Evolutionary conservation across 2,113 vertebrate genomes (phyloP), one percentile per base, ranked within the genome.

Genomic region (Erpornis zantholeuca): DNA sequence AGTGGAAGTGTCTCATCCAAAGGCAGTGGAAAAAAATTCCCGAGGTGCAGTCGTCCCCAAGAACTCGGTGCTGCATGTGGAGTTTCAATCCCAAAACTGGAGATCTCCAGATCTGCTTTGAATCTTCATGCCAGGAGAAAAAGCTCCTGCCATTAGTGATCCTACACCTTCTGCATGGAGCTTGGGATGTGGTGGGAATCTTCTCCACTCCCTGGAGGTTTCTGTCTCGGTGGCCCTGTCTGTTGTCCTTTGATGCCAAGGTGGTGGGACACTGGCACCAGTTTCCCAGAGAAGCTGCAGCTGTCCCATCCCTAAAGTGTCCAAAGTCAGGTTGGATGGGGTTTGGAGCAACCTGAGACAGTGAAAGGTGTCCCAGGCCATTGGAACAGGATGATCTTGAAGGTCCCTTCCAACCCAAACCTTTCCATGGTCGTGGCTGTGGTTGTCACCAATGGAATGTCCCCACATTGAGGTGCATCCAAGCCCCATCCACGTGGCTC

Each of bases 1-100:
- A 0, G 3, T 2, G 16, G 9, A 2, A 23, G 12, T 0, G 0
- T 42, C 1, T 0, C 42, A 18, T 52, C 59, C 53, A 10, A 42
- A 78, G 38, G 44, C 54, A 54, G 44, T 8, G 7, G 70, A 12
- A 88, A 80, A 44, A 38, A 21, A 4, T 60, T 56, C 31, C 28
- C 3, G 0, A 2, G 11, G 35, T 2, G 0, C 50, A 15, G 2
- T 11, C 6, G 23, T 80, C 31, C 72, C 52, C 21, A 10, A 5
- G 27, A 9, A n/a, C 18, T 50, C 4, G 0, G 15, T 9, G 68
- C 44, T 21, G 5, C 29, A 20, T 1, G 0, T 44, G 53, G n/a
- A 20, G 20, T 4, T 59, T 27, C 49, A 53, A 47, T 24, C 29
- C 49, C 71, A 12, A 38, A 49, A 27, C 24, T 2, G 16, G 57